A percentile compares a stretch with the other conserved stretches of the same genome.
phyloP scores from a whole-genome alignment of 2,113 vertebrate species.

The Microtus oregoni region DNA sequence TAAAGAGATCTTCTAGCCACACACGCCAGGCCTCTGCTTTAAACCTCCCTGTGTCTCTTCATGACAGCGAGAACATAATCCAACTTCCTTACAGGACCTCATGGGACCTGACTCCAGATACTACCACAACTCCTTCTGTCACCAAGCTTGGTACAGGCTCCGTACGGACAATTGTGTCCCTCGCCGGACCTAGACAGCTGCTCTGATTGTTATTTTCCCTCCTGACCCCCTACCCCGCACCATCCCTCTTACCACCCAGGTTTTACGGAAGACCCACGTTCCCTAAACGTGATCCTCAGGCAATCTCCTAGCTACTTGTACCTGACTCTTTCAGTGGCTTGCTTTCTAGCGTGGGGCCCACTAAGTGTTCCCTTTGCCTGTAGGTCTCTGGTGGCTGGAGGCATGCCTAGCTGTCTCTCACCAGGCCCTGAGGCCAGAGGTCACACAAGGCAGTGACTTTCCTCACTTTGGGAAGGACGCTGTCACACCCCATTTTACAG shows the following conservation, averaged over 20 bases:
- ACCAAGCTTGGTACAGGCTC: rapidly evolving
- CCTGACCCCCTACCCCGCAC: background rate
- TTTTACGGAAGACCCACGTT: background rate
- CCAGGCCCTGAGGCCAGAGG: background rate
- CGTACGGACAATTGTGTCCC: background rate
- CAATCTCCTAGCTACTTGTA: rapidly evolving
- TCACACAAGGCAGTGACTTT: rapidly evolving
- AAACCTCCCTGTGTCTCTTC: background rate
- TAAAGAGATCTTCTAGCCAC: background rate
- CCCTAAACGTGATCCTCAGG: rapidly evolving
- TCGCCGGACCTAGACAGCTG: background rate
- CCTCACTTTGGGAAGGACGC: background rate
- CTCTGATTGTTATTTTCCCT: background rate
- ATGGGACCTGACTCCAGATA: background rate
- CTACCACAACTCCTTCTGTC: background rate
- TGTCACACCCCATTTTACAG: rapidly evolving
- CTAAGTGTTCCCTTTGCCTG: background rate
- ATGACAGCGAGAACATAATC: too few species aligned
- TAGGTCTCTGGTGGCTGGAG: too few species aligned
- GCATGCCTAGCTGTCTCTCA: too few species aligned
- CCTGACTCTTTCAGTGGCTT: background rate
- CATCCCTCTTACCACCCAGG: background rate
- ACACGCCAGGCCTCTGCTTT: background rate
- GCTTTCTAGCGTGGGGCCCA: too few species aligned
- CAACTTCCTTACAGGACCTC: background rate